Evolutionary conservation across 2,888 invertebrate genomes (phyloP).

Genomic region (Leptopterna dolabrata): DNA sequence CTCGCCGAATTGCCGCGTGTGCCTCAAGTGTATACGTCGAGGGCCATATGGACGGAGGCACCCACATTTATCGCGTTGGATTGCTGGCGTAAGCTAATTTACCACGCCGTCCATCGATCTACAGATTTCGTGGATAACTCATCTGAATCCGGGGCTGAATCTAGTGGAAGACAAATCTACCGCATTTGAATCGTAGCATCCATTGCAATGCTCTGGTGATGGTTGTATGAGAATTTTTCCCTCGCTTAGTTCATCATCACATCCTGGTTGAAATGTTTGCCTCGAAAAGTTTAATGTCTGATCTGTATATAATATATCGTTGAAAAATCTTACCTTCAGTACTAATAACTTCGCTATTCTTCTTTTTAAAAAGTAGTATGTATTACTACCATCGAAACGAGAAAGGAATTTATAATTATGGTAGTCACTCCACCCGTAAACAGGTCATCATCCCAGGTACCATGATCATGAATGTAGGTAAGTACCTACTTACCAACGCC

Average conservation of each 20-base stretch:
- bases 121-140: neutral
- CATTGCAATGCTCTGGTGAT: neutral
- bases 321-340: no score
- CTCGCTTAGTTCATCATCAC: neutral
- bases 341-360: no score
- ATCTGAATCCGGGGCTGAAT: neutral
- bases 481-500: no score
- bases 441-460: no score
- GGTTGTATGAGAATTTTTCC: neutral
- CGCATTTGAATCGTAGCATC: neutral
- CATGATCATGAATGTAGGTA: no score
- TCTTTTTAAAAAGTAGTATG: no score
- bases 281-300: no score
- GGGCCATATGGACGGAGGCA: slow-evolving; percentile 41
- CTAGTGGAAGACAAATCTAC: neutral
- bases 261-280: neutral
- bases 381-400: no score
- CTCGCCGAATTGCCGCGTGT: neutral
- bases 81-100: slow-evolving; percentile 6
- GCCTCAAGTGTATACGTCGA: neutral
- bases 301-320: no score
- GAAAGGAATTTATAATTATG: no score
- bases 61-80: slow-evolving; percentile 2
- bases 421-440: no score
- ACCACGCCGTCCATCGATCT: neutral